Percentiles rank a stretch among this genome's conserved stretches.
These are phyloP conservation scores for Hyposoter didymator DNA, from an alignment of 2,888 invertebrate species.

Conservation along the genomic window DNA sequence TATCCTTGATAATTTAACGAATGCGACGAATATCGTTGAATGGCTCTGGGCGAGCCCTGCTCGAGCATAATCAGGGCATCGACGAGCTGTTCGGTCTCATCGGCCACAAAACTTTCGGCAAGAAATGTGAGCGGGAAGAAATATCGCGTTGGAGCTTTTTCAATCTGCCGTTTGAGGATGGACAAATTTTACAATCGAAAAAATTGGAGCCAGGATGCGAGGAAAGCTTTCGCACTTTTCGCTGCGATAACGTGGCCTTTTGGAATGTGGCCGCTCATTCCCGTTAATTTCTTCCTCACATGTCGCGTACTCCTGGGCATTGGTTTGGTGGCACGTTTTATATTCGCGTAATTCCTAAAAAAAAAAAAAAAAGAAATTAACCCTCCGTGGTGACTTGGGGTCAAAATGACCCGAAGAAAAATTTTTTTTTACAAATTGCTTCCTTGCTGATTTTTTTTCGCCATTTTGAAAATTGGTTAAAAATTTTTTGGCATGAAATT, in stretches of 20 bases:
- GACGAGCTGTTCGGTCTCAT: constrained; percentile 37
- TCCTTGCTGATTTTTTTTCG: background rate
- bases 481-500: no score
- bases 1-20: constrained; percentile 26
- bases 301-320: constrained; percentile 64
- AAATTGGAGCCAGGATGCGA: constrained; percentile 67
- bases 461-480: background rate
- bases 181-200: constrained; percentile 54
- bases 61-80: background rate
- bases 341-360: no score
- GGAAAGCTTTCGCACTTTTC: constrained; percentile 67
- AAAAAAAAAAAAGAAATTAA: no score
- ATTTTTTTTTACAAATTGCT: no score
- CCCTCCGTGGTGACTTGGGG: no score
- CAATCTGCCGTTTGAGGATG: constrained; percentile 8
- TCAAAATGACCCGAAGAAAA: no score
- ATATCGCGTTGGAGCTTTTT: background rate
- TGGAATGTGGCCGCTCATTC: constrained; percentile 70
- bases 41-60: constrained; percentile 19
- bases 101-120: constrained; percentile 1
- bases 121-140: constrained; percentile 6
- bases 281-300: constrained; percentile 65
- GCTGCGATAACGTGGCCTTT: constrained; percentile 69
- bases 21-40: constrained; percentile 37
- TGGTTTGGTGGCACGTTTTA: constrained; percentile 60